Percentiles rank a stretch among this genome's conserved stretches.
phyloP scores from a whole-genome alignment of 2,113 vertebrate genomes.

The Speoplatyrhinus poulsoni region DNA sequence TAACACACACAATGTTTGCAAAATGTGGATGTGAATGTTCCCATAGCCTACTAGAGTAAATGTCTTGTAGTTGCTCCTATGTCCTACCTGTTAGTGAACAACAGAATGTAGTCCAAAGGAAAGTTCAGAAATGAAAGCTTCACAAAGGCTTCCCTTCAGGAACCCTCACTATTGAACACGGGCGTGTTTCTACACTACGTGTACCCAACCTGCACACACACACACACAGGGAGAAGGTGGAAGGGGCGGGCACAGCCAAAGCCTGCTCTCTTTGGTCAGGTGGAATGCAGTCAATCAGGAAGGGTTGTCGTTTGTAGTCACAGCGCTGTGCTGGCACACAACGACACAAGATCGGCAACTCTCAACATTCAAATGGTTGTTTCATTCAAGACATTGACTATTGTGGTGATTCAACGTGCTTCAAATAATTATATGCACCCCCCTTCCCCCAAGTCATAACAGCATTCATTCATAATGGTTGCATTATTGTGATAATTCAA shows the following conservation, averaged over 20 bases:
- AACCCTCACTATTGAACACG: too few relatives aligned
- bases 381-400: background rate
- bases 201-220: slow-evolving; percentile 24
- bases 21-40: too few relatives aligned
- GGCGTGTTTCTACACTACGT: background rate
- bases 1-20: background rate
- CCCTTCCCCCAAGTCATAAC: too few relatives aligned
- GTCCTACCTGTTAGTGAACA: slow-evolving; percentile 45
- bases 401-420: background rate
- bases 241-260: slow-evolving; percentile 33
- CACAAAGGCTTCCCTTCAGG: background rate
- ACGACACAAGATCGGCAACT: slow-evolving; percentile 6
- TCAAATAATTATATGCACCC: background rate
- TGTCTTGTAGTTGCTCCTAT: too few relatives aligned
- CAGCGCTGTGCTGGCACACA: background rate
- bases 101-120: background rate
- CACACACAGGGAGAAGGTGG: slow-evolving; percentile 22
- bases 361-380: background rate
- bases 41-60: too few relatives aligned
- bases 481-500: background rate
- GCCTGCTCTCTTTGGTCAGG: slow-evolving; percentile 17
- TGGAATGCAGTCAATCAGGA: slow-evolving; percentile 77
- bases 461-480: rapidly evolving
- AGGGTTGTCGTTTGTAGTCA: slow-evolving; percentile 45
- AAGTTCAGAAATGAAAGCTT: background rate